Evolutionary conservation across 1,140 invertebrate species (phyloP).

Genomic region (Tenebrio molitor): DNA sequence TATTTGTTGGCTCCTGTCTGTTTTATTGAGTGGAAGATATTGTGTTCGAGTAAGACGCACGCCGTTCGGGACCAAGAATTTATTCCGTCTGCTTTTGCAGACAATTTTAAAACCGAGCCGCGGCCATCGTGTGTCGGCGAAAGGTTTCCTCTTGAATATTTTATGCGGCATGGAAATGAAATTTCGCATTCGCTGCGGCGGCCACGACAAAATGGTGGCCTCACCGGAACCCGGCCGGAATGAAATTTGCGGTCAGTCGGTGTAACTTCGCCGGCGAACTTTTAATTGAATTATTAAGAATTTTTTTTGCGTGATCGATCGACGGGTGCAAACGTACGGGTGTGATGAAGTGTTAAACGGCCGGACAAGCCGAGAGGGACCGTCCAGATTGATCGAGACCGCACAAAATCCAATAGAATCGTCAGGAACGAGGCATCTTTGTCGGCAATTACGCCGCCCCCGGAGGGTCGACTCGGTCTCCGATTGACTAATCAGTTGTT

Average conservation of each 20-base stretch:
- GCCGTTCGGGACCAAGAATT: too few relatives aligned
- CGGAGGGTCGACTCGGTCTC: too few relatives aligned
- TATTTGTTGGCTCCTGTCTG: too few relatives aligned
- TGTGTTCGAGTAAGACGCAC: too few relatives aligned
- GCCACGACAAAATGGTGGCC: neutral
- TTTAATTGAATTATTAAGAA: slow-evolving; percentile 21
- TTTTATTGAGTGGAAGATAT: too few relatives aligned
- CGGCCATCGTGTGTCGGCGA: neutral
- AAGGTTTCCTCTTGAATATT: slow-evolving; percentile 13
- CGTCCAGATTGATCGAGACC: slow-evolving; percentile 12
- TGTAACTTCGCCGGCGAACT: slow-evolving; percentile 3
- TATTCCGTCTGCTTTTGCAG: neutral
- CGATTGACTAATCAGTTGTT: too few relatives aligned
- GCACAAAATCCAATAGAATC: neutral
- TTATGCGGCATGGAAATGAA: slow-evolving; percentile 25
- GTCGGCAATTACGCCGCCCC: slow-evolving; percentile 2
- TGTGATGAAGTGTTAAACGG: slow-evolving; percentile 36
- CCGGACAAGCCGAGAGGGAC: neutral
- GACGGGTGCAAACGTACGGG: neutral
- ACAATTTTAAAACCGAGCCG: neutral
- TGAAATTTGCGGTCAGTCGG: slow-evolving; percentile 14
- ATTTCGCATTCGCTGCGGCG: neutral
- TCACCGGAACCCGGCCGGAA: neutral
- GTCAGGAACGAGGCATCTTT: slow-evolving; percentile 15
- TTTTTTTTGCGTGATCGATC: neutral